A percentile compares a stretch with the other conserved stretches of the same genome.
phyloP scores from a whole-genome alignment of 2,797 vertebrate species.

The Netta rufina region DNA sequence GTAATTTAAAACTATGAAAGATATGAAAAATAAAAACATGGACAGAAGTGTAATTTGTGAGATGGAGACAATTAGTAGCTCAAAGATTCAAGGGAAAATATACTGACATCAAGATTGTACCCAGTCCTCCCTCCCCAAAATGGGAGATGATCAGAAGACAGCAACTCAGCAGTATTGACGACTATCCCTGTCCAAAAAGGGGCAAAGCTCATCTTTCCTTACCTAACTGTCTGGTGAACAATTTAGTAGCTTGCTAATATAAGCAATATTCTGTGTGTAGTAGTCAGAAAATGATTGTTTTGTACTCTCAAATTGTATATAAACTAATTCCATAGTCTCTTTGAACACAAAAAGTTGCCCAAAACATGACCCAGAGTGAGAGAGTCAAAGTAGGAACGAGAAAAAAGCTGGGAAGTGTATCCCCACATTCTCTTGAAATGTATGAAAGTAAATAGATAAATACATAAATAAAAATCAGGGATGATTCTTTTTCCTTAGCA shows the following conservation, averaged over 20 bases:
- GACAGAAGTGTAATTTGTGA: neutral
- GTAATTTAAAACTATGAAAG: neutral
- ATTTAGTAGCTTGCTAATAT: neutral
- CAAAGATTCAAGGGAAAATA: neutral
- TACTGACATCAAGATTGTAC: neutral
- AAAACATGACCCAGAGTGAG: neutral
- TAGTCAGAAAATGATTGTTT: neutral
- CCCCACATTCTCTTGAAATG: neutral
- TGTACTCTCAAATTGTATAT: neutral
- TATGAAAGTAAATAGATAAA: neutral
- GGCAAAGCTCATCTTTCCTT: neutral
- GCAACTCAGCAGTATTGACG: neutral
- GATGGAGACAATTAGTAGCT: neutral
- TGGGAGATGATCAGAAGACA: neutral
- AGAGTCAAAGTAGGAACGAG: neutral
- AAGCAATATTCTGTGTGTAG: neutral
- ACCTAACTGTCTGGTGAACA: neutral
- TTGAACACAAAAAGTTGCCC: rapidly evolving
- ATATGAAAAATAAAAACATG: neutral
- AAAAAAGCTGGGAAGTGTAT: neutral
- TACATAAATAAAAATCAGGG: neutral
- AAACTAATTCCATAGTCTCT: neutral
- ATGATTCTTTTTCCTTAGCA: neutral
- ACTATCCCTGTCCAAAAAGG: neutral
- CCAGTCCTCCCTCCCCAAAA: neutral